phyloP scores from a whole-genome alignment of 2,888 invertebrate genomes.

The Drosophila borborema region DNA sequence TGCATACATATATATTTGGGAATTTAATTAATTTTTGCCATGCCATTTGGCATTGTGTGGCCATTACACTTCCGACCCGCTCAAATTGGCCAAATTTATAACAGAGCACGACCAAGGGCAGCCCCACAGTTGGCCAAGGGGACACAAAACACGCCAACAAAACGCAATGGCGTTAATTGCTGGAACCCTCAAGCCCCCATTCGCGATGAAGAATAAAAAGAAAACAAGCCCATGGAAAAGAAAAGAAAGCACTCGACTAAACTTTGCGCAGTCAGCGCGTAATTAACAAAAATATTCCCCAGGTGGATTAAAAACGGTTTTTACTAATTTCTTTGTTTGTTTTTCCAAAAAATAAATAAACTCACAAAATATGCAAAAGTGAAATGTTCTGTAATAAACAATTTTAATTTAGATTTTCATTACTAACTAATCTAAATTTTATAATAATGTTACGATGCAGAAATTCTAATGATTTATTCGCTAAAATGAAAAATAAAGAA shows the following conservation, averaged over 20 bases:
- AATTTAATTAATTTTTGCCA: constrained; percentile 69
- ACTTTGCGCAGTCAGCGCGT: constrained; percentile 47
- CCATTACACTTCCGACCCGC: constrained; percentile 56
- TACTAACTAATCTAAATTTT: neutral
- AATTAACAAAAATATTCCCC: constrained; percentile 54
- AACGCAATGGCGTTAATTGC: constrained; percentile 67
- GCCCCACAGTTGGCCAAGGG: constrained; percentile 29
- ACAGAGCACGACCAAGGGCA: constrained; percentile 52
- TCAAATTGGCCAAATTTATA: constrained; percentile 73
- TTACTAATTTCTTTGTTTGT: neutral
- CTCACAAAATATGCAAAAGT: neutral
- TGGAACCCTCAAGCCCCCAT: constrained; percentile 27
- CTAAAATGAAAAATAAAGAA: too few species aligned
- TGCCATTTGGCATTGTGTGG: constrained; percentile 45
- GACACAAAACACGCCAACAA: constrained; percentile 37
- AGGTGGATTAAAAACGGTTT: constrained; percentile 1
- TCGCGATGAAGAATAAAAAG: constrained; percentile 1
- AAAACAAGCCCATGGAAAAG: constrained; percentile 22
- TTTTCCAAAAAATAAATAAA: neutral
- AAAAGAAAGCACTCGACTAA: constrained; percentile 48
- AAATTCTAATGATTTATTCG: too few species aligned
- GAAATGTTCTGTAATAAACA: neutral
- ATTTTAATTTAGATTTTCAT: neutral
- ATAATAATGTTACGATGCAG: neutral
- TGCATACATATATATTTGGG: constrained; percentile 28